phyloP scores from a whole-genome alignment of 23 tunicate species.

The Halocynthia roretzi region DNA sequence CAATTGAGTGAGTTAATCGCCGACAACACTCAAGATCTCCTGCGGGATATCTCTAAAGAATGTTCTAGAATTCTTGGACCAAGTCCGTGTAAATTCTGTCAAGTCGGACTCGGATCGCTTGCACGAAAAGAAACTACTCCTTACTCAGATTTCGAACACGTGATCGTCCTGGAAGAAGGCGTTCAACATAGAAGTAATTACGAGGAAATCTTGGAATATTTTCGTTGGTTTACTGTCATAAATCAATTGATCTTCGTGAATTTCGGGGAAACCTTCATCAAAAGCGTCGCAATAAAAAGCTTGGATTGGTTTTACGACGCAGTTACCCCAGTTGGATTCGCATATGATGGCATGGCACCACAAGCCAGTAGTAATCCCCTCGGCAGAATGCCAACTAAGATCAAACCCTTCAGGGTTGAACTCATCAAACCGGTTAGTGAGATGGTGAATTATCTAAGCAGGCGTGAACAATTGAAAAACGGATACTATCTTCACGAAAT shows the following conservation, averaged over 20 bases:
- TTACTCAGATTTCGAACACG: constrained; percentile 46
- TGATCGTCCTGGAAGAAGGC: constrained; percentile 38
- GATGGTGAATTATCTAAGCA: constrained; percentile 27
- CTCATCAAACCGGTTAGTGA: constrained; percentile 33
- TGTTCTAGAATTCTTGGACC: constrained; percentile 12
- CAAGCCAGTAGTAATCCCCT: constrained; percentile 43
- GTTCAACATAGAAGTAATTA: constrained; percentile 7
- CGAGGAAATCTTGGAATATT: constrained; percentile 30
- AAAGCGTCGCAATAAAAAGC: constrained; percentile 18
- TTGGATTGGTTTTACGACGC: constrained; percentile 43
- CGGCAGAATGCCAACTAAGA: constrained; percentile 31
- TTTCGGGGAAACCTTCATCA: constrained; percentile 42
- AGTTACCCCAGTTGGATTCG: constrained; percentile 29
- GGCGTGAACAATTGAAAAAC: constrained; percentile 15
- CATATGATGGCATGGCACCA: constrained; percentile 51
- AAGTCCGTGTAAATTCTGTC: constrained; percentile 27
- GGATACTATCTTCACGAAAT: constrained; percentile 35
- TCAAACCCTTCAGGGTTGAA: constrained; percentile 21
- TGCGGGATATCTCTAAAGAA: constrained; percentile 11
- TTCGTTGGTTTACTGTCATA: constrained; percentile 36
- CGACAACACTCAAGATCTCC: not conserved
- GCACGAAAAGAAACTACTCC: constrained; percentile 32
- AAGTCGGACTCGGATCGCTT: constrained; percentile 42
- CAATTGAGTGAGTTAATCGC: constrained; percentile 13
- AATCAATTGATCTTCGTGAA: constrained; percentile 26